These are phyloP conservation scores for Caenorhabditis drosophilae DNA, from an alignment of 2,888 invertebrate species.

Conservation along the genomic window DNA sequence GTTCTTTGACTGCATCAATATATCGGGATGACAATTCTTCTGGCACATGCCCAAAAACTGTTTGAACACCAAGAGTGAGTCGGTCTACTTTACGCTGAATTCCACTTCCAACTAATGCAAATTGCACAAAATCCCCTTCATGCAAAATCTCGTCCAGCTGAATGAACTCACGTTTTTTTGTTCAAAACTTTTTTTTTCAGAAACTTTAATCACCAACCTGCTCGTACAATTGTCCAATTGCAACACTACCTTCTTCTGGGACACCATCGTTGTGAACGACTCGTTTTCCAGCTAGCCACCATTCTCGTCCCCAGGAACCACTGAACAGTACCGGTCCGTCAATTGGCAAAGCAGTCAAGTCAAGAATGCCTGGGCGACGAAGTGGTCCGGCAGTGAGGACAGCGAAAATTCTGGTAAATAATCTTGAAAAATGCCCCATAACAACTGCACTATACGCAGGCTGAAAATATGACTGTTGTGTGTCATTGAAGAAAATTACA, in stretches of 20 bases:
- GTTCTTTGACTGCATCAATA: constrained; percentile 63
- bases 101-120: constrained; percentile 67
- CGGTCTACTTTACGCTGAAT: constrained; percentile 68
- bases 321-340: constrained; percentile 66
- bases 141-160: constrained; percentile 55
- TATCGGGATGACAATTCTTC: constrained; percentile 54
- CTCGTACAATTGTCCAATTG: constrained; percentile 60
- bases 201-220: constrained; percentile 39
- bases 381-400: constrained; percentile 68
- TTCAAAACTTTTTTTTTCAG: background rate
- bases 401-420: constrained; percentile 60
- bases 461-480: constrained; percentile 43
- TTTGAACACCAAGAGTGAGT: constrained; percentile 68
- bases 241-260: constrained; percentile 59
- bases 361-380: constrained; percentile 67
- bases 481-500: too few species aligned
- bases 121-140: constrained; percentile 60
- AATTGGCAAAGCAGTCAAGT: constrained; percentile 66
- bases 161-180: constrained; percentile 1
- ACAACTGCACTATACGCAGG: constrained; percentile 67
- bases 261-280: constrained; percentile 66
- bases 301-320: constrained; percentile 69
- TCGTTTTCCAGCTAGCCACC: constrained; percentile 62
- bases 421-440: constrained; percentile 59
- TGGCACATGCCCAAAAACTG: constrained; percentile 63